Evolutionary conservation across 2,797 vertebrate genomes (phyloP).

Genomic region (Pseudochromis fuscus): DNA sequence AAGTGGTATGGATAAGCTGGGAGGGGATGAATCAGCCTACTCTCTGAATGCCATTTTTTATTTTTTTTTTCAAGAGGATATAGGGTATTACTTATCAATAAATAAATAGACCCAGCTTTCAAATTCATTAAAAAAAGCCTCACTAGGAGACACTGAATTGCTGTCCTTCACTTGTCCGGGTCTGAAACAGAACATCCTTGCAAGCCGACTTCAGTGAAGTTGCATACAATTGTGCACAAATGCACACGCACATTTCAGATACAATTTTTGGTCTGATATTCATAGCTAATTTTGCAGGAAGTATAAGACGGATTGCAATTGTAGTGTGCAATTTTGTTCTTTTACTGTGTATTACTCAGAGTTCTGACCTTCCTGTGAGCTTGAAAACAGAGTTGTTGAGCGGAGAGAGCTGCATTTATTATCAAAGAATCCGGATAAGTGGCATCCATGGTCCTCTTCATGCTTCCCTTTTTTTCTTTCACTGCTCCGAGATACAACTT

Average conservation of each 20-base stretch:
- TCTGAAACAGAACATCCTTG: slow-evolving; percentile 28
- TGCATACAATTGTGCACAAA: background rate
- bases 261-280: slow-evolving; percentile 27
- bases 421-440: slow-evolving; percentile 69
- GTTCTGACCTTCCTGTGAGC: slow-evolving; percentile 52
- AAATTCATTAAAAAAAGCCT: slow-evolving; percentile 26
- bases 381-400: slow-evolving; percentile 50
- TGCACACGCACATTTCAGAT: slow-evolving; percentile 12
- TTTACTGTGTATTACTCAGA: slow-evolving; percentile 41
- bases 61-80: slow-evolving; percentile 42
- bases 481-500: slow-evolving; percentile 41
- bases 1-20: slow-evolving; percentile 30
- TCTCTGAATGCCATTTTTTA: slow-evolving; percentile 55
- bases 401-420: slow-evolving; percentile 58
- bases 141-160: slow-evolving; percentile 5
- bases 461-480: slow-evolving; percentile 19
- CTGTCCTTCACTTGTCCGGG: slow-evolving; percentile 40
- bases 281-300: slow-evolving; percentile 11
- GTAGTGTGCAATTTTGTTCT: slow-evolving; percentile 22
- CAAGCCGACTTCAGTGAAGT: slow-evolving; percentile 1
- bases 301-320: background rate
- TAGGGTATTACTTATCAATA: slow-evolving; percentile 27
- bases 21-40: slow-evolving; percentile 49
- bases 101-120: slow-evolving; percentile 33
- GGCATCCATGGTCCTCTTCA: slow-evolving; percentile 58